Evolutionary conservation across 2,888 invertebrate genomes (phyloP).

Genomic region (Xanthia togata): DNA sequence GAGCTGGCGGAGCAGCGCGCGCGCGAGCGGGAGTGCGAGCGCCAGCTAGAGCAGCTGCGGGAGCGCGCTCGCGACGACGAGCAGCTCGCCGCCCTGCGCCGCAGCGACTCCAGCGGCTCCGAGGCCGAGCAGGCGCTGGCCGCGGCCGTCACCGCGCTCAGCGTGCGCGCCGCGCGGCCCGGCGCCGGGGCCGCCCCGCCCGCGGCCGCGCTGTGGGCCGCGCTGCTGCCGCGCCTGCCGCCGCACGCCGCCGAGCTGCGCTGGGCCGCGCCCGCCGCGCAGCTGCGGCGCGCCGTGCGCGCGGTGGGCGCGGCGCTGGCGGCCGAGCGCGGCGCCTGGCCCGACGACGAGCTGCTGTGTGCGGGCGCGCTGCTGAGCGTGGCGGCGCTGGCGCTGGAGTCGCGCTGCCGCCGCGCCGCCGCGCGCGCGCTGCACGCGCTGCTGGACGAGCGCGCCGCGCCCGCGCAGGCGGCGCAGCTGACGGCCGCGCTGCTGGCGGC

Average conservation of each 20-base stretch:
- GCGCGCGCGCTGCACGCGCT: conserved; percentile 55
- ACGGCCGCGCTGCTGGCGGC: conserved; percentile 33
- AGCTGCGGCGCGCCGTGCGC: conserved; percentile 34
- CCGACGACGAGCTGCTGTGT: conserved; percentile 41
- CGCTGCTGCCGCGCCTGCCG: conserved; percentile 44
- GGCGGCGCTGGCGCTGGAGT: conserved; percentile 40
- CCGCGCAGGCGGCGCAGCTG: conserved; percentile 41
- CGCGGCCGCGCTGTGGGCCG: conserved; percentile 46
- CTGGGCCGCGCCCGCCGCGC: conserved; percentile 24
- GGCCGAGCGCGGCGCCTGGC: conserved; percentile 32
- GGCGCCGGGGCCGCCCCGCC: conserved; percentile 14
- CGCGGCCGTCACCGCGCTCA: conserved; percentile 65
- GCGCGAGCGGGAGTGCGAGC: conserved; percentile 69
- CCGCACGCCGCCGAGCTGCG: conserved; percentile 26
- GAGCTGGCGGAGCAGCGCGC: conserved; percentile 71
- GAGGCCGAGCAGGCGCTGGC: conserved; percentile 72
- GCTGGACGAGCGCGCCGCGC: conserved; percentile 47
- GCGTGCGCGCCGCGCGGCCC: conserved; percentile 38
- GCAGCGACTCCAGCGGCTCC: conserved; percentile 71
- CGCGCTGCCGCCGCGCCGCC: conserved; percentile 33
- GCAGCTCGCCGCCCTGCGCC: conserved; percentile 22
- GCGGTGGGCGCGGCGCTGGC: conserved; percentile 35
- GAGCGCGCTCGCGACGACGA: conserved; percentile 36
- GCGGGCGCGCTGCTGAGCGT: conserved; percentile 52
- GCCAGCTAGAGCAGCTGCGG: conserved; percentile 64